Evolutionary conservation across 2,113 vertebrate genomes (phyloP), one percentile per base, ranked within the genome.

Genomic region (Xerus inauris): DNA sequence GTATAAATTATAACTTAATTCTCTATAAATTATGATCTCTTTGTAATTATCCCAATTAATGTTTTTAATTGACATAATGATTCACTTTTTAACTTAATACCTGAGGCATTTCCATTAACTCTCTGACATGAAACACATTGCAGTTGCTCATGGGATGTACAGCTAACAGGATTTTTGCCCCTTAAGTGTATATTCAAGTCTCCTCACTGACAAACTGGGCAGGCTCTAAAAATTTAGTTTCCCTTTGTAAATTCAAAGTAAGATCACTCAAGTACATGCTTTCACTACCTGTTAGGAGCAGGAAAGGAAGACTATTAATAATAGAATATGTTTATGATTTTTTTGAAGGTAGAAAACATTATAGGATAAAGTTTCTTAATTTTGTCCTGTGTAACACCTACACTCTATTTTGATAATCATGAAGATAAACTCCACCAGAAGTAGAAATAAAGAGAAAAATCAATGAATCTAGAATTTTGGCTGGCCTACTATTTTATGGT

Each of bases 1-100:
- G 77, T 92, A 89, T 95, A 97, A 94, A 97, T 97, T 97, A 97
- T 91, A 95, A 93, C 94, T 93, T 95, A 97, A 95, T 95, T 96
- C 89, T 96, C 19, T 90, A 81, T 90, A 90, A 95, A 96, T 42
- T 96, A 20, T 95, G 47, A 94, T 93, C 94, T 96, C 65, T 64
- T 97, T 97, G 59, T 95, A 97, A 97, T 97, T 97, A 96, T 81
- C 47, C 94, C 96, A 96, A 96, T 97, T 97, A 98, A 97, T 96
- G 89, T 89, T 95, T 93, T 97, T 97, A 98, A 97, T 97, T 96
- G 92, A 96, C 94, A 97, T 97, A 97, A 97, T 96, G 72, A 71
- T 93, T 96, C 91, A 64, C 93, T 95, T 96, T 95, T 97, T 89
- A 94, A 35, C 93, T 95, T 91, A 96, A 73, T 93, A 96, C 93